Evolutionary conservation across 2,113 vertebrate species (phyloP), one percentile per base, ranked within the genome.

Genomic region (Otus sunia): DNA sequence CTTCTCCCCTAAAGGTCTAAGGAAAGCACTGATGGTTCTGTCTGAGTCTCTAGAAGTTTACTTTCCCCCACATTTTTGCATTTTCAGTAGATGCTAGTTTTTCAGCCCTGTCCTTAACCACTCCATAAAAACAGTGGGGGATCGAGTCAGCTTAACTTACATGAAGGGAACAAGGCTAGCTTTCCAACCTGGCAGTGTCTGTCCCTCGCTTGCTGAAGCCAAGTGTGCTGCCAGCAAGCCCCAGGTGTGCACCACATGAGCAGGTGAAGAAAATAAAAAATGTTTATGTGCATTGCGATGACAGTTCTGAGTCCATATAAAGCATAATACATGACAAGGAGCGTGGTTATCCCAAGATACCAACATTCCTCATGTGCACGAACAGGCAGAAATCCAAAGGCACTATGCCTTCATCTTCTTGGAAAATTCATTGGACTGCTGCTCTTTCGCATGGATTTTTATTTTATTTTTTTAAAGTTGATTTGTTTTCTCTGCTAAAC

Each of bases 261-360:
- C 96, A 97, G 96, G 97, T 97, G 96, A 96, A 91, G 95, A 96
- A 97, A 97, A 96, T 97, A 97, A 97, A 97, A 97, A 96, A 97
- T 94, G 76, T 95, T 96, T 97, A 95, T 96, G 87, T 92, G 94
- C 73, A 37, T n/a, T 92, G 94, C 4, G 76, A 97, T 97, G 97
- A 97, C 97, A 97, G 96, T 94, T 95, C 89, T 96, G 92, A 96
- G 89, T 95, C 96, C 92, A 83, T 95, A 82, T 95, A 97, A 97
- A 96, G 96, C 62, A 85, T 74, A 96, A 94, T 92, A 95, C 89
- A 92, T 50, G 76, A 96, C 93, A 95, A 92, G 78, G 75, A 96
- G 95, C 15, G 58, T 58, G 66, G 78, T 88, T 96, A 92, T 91
- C 92, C 96, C 95, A 87, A 90, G 96, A 94, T 62, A 96, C 75